A percentile compares a stretch with the other conserved stretches of the same genome.
Conservation (phyloP, 2,797 vertebrate genomes). For the Ptychobarbus kaznakovi region DNA sequence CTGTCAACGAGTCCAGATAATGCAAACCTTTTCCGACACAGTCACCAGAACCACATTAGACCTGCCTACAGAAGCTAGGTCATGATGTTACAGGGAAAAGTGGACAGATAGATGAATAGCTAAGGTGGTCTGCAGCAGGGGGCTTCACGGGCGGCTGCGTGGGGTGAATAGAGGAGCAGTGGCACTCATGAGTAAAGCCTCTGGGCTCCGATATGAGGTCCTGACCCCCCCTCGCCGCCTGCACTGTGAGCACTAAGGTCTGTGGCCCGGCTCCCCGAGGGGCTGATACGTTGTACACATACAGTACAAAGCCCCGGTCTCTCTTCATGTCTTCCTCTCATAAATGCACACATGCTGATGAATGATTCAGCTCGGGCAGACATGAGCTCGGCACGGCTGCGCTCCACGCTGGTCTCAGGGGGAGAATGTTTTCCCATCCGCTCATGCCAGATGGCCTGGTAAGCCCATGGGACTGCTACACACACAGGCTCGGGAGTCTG, state of each 20-base stretch:
- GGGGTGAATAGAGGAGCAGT: slow-evolving; percentile 19
- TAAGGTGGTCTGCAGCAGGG: slow-evolving; percentile 23
- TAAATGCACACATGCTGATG: slow-evolving; percentile 42
- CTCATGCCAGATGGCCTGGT: slow-evolving; percentile 52
- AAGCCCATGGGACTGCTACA: slow-evolving; percentile 48
- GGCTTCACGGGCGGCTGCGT: not conserved
- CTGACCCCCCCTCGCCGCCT: not conserved
- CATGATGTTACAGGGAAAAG: slow-evolving; percentile 59
- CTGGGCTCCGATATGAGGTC: slow-evolving; percentile 10
- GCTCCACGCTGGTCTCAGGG: slow-evolving; percentile 49
- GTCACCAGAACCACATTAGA: not conserved
- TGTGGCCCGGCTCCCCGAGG: slow-evolving; percentile 32
- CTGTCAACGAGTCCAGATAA: slow-evolving; percentile 44
- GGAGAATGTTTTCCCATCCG: slow-evolving; percentile 55
- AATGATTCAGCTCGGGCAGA: slow-evolving; percentile 52
- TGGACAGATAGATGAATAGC: slow-evolving; percentile 17
- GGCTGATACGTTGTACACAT: not conserved
- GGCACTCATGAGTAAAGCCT: slow-evolving; percentile 16
- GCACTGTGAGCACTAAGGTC: not conserved
- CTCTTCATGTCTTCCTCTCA: slow-evolving; percentile 14
- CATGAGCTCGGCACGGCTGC: slow-evolving; percentile 43
- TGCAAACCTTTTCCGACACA: not conserved
- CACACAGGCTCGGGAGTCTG: slow-evolving; percentile 39
- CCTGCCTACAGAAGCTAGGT: not conserved
- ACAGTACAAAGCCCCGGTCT: slow-evolving; percentile 26